These are phyloP conservation scores for Idaea biselata DNA, from an alignment of 2,888 invertebrate genomes.

Conservation along the genomic window DNA sequence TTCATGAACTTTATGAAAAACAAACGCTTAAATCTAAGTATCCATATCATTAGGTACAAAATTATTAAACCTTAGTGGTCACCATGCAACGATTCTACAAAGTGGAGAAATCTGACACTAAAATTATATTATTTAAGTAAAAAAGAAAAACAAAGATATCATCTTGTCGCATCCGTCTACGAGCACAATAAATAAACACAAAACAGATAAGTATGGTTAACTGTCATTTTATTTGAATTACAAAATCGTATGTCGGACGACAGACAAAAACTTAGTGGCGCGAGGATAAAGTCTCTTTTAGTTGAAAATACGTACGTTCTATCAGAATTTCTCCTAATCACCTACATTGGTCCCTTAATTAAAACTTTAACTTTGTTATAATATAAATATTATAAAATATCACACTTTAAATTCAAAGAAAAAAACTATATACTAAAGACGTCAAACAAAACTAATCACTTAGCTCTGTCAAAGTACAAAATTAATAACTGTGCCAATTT, in stretches of 20 bases:
- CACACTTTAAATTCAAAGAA: constrained; percentile 80
- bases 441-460: constrained; percentile 75
- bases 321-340: constrained; percentile 78
- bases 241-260: constrained; percentile 63
- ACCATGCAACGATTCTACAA: constrained; percentile 68
- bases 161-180: constrained; percentile 45
- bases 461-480: constrained; percentile 78
- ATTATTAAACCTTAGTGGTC: constrained; percentile 74
- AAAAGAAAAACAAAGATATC: constrained; percentile 57
- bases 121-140: constrained; percentile 30
- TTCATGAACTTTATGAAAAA: constrained; percentile 72
- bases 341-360: constrained; percentile 80
- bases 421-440: constrained; percentile 65
- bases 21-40: constrained; percentile 69
- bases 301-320: constrained; percentile 63
- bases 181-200: constrained; percentile 61
- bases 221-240: constrained; percentile 65
- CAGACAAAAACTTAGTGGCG: constrained; percentile 60
- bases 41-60: constrained; percentile 77
- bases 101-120: constrained; percentile 70
- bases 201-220: constrained; percentile 55
- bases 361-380: constrained; percentile 77
- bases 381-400: constrained; percentile 79
- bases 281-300: constrained; percentile 65
- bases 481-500: constrained; percentile 77